Evolutionary conservation across 64 coral and sea anemone species (phyloP).

Genomic region (Montipora sp.): DNA sequence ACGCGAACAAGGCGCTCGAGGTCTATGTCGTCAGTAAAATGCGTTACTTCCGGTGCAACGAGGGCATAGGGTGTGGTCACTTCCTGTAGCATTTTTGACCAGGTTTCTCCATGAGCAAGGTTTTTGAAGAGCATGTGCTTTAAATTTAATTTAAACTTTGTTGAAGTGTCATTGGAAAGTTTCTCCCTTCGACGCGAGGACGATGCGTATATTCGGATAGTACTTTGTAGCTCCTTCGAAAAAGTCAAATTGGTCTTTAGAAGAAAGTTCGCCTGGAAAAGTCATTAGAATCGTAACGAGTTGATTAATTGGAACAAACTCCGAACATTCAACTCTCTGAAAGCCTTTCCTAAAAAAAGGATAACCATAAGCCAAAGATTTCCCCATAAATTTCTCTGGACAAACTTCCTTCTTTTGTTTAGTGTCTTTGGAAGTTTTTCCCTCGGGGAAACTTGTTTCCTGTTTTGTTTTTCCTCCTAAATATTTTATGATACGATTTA

Average conservation of each 20-base stretch:
- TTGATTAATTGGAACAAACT: conserved; percentile 66
- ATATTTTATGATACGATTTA: conserved; percentile 7
- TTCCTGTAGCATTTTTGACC: conserved; percentile 53
- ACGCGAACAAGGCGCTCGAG: conserved; percentile 80
- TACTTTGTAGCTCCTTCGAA: conserved; percentile 56
- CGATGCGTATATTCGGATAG: conserved; percentile 67
- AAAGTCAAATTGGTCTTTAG: conserved; percentile 27
- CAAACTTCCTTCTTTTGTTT: conserved; percentile 78
- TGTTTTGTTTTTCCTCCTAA: neutral
- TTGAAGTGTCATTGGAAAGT: neutral
- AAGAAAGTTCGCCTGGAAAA: conserved; percentile 25
- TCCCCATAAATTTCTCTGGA: conserved; percentile 90
- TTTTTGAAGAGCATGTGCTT: conserved; percentile 15
- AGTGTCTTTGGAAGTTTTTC: neutral
- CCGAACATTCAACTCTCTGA: conserved; percentile 66
- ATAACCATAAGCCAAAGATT: conserved; percentile 78
- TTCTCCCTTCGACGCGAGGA: conserved; percentile 38
- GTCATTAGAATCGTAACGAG: conserved; percentile 73
- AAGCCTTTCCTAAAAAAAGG: conserved; percentile 94
- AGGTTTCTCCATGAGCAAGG: conserved; percentile 60
- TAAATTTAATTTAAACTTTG: conserved; percentile 52
- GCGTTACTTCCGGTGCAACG: conserved; percentile 75
- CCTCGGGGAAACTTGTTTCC: neutral
- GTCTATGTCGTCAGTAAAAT: conserved; percentile 90
- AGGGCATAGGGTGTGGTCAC: conserved; percentile 86